Base-by-base conservation (phyloP, 2,888 invertebrate species). In the Synergus itoensis region DNA sequence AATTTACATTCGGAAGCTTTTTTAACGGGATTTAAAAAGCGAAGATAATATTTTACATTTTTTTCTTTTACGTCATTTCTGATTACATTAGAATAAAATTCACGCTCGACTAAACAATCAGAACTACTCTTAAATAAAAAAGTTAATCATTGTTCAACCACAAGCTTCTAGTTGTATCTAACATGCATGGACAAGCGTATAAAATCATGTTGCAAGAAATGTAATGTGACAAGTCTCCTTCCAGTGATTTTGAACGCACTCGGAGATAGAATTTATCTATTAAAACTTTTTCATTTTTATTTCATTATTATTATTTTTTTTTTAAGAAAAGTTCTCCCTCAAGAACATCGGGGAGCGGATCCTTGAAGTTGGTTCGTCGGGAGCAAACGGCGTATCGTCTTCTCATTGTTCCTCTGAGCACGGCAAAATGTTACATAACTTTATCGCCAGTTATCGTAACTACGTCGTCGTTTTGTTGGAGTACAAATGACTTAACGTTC, bases 351-450 rank as follows among this genome's bases (percentile, higher is more conserved):
- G 28, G 62, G 62, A 62, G 11, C 14, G 62, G 28, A 53, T 48
- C n/a, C 14, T 73, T 48, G 48, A 53, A 67, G 43, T 43, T 67
- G 67, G 7, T 45, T 14, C 16, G 28, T 48, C n/a, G 53, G 53
- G n/a, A 73, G 73, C 73, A 73, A 73, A 53, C 57, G 53, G 73
- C 73, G 73, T 73, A 57, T 73, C 73, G 73, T 73, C 73, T 53
- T 73, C 53, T 48, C 73, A 73, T 73, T 73, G 73, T 73, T 48
- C 40, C 40, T 18, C 53, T 73, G 73, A 48, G 48, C 69, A 53
- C 28, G 48, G 48, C 36, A 73, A 57, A 73, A 53, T 28, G 73
- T 73, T 73, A 73, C 73, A 53, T 28, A 73, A 73, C 16, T 73
- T 73, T 73, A 73, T 73, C 28, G 53, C n/a, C 18, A 40, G 36